Evolutionary conservation across 2,797 vertebrate genomes (phyloP).

Genomic region (Rhinoraja longicauda): DNA sequence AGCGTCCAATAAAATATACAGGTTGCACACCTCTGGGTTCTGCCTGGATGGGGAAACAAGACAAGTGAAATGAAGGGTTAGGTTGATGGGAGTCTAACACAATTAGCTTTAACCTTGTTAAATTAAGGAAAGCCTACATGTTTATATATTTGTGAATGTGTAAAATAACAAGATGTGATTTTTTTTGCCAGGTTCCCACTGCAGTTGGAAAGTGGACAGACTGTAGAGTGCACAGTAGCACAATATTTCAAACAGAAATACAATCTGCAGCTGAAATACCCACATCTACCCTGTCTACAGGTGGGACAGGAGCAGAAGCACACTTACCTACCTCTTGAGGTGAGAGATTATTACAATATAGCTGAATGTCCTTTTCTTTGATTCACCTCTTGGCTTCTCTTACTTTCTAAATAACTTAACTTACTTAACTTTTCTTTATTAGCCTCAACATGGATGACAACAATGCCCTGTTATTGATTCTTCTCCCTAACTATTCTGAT

Average conservation of each 20-base stretch:
- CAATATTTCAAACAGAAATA: conserved; percentile 99
- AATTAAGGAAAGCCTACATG: background rate
- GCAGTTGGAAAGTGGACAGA: conserved; percentile 95
- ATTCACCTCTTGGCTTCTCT: too few species aligned
- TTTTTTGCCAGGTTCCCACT: conserved; percentile 77
- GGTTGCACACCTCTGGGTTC: background rate
- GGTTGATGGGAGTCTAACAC: background rate
- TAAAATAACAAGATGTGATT: background rate
- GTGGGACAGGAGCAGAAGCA: conserved; percentile 98
- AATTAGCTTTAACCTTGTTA: background rate
- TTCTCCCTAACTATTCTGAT: background rate
- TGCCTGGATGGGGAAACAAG: background rate
- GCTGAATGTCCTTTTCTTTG: too few species aligned
- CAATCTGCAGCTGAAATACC: conserved; percentile 96
- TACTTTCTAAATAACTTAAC: too few species aligned
- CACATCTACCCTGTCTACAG: conserved; percentile 94
- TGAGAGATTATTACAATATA: conserved; percentile 53
- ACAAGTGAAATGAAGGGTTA: background rate
- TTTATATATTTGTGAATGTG: background rate
- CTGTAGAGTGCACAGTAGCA: conserved; percentile 96
- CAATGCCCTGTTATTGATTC: too few species aligned
- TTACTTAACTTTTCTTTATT: too few species aligned
- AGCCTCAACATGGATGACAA: too few species aligned
- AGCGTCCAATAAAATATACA: background rate
- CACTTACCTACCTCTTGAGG: conserved; percentile 96